Evolutionary conservation across 1,140 invertebrate species (phyloP), one percentile per base, ranked within the genome.

Genomic region (Brachionus koreanus): DNA sequence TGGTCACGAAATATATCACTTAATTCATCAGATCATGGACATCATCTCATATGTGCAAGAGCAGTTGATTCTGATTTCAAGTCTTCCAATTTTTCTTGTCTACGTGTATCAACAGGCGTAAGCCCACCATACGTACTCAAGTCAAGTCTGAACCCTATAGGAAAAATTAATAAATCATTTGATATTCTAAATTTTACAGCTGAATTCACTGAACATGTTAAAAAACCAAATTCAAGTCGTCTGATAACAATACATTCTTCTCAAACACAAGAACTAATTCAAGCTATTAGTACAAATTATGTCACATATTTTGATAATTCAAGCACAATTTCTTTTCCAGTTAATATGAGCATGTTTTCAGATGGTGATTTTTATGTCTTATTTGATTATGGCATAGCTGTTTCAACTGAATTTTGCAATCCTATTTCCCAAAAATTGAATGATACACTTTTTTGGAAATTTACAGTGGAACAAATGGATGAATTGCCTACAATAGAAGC

Each of bases 351-450:
- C 5, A 7, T 19, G 39, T 49, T 79, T 33, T 25, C 25, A 10
- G 12, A n/a, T 16, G 76, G 76, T 10, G 19, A 79, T 23, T 79
- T 61, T 29, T 79, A 61, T 35, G 57, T 79, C 29, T 25, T 61
- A 19, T 79, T 79, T 43, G 76, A 79, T 25, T 79, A 79, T 25
- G 76, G 76, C 9, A 49, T 79, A 19, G 76, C 76, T 42, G 33
- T 61, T n/a, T 57, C 33, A 37, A 25, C 16, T 5, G 76, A 42
- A 1, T 61, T 61, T 12, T 79, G 76, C 13, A 79, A 33, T 5
- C 76, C 76, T 5, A 57, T 79, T 23, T 79, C 76, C 19, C 49
- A 79, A 25, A 35, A 37, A 43, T 61, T 79, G 39, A 2, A 19
- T n/a, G 37, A 65, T 23, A n/a, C 4, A 3, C 2, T 25, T 23